phyloP scores from a whole-genome alignment of 2,113 vertebrate genomes.

The Eurystomus gularis region DNA sequence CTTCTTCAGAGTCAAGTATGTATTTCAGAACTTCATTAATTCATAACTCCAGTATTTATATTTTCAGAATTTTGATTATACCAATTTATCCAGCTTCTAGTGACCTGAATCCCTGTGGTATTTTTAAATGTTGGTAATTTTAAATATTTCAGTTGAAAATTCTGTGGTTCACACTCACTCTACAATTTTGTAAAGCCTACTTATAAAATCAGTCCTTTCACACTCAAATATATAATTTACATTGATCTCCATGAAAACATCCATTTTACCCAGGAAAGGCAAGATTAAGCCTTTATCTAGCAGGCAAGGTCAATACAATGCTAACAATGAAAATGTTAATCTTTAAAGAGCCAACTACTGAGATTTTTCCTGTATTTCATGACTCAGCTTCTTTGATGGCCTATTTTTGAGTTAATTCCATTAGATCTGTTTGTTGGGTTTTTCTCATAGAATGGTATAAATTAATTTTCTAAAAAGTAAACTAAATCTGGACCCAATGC shows the following conservation, averaged over 20 bases:
- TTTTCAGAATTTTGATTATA: background rate
- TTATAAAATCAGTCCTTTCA: background rate
- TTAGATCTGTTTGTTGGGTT: background rate
- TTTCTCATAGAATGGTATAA: background rate
- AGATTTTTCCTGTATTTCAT: background rate
- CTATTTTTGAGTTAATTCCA: background rate
- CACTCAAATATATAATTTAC: background rate
- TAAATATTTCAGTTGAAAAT: background rate
- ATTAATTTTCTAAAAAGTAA: background rate
- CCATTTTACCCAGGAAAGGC: background rate
- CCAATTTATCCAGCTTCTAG: background rate
- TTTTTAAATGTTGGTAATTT: background rate
- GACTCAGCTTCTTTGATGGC: background rate
- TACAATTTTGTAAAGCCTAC: background rate
- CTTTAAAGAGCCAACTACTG: background rate
- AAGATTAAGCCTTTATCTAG: background rate
- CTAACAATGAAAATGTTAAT: background rate
- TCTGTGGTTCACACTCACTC: background rate
- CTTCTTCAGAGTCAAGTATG: background rate
- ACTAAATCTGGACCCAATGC: background rate
- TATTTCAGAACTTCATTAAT: background rate
- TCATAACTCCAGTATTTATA: background rate
- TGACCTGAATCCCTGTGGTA: background rate
- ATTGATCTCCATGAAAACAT: background rate
- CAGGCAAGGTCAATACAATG: background rate